Conservation (phyloP, 2,113 vertebrate genomes). For the Accipiter virgatus region DNA sequence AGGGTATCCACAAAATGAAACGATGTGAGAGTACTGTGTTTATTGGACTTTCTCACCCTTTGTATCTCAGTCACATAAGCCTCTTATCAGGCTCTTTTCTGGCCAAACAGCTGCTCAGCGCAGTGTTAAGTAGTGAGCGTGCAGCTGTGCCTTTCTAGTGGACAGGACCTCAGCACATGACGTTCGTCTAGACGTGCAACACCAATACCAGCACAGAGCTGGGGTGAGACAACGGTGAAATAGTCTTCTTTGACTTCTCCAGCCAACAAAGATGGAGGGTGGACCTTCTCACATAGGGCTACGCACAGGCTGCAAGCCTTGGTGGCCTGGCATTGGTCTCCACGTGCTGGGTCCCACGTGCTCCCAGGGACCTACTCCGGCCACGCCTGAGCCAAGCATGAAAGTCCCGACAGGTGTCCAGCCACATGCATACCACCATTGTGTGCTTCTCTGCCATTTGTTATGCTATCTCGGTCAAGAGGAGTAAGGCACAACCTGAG, state of each 20-base stretch:
- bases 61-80: background rate
- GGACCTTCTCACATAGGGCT: background rate
- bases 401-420: background rate
- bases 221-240: background rate
- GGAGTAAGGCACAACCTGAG: background rate
- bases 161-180: background rate
- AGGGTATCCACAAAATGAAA: background rate
- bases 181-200: background rate
- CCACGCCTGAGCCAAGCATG: background rate
- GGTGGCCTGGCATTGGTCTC: background rate
- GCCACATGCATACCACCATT: accelerated
- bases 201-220: background rate
- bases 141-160: background rate
- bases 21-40: background rate
- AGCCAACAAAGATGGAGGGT: background rate
- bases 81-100: background rate
- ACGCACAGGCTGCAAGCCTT: background rate
- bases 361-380: background rate
- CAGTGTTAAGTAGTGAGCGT: background rate
- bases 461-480: background rate
- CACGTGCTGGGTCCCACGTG: accelerated
- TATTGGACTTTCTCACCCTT: conserved; percentile 9
- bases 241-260: background rate
- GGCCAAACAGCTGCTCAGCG: background rate
- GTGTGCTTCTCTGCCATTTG: background rate